Conservation (phyloP, 1,140 invertebrate genomes). For the Antheraea mylitta region DNA sequence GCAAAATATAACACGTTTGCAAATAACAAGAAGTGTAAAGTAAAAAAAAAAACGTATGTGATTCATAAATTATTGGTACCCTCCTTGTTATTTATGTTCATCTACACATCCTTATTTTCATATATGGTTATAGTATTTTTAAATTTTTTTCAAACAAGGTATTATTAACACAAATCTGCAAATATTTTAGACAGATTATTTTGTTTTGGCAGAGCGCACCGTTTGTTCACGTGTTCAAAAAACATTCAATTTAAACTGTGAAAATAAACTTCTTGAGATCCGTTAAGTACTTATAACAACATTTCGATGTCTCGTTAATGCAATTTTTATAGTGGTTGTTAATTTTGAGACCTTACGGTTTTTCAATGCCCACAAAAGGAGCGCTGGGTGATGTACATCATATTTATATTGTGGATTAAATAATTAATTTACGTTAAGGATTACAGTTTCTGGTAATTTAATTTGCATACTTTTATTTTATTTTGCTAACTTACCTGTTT, state of each 20-base stretch:
- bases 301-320: conserved; percentile 3
- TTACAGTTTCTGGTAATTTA: neutral
- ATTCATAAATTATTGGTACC: too few species aligned
- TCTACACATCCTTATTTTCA: too few species aligned
- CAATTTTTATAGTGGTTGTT: conserved; percentile 6
- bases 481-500: neutral
- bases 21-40: too few species aligned
- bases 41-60: too few species aligned
- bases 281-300: conserved; percentile 3
- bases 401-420: neutral
- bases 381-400: neutral
- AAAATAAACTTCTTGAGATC: neutral
- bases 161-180: too few species aligned
- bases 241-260: neutral
- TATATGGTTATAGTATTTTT: too few species aligned
- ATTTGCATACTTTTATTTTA: neutral
- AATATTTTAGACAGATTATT: conserved; percentile 10
- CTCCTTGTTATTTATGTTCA: too few species aligned
- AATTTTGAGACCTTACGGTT: neutral
- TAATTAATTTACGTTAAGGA: neutral
- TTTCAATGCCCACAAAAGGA: neutral
- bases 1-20: too few species aligned
- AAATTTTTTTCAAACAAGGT: too few species aligned
- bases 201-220: conserved; percentile 19
- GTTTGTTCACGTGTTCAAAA: conserved; percentile 10